Evolutionary conservation across 1,140 invertebrate species (phyloP).

Genomic region (Drosophila nikananu): DNA sequence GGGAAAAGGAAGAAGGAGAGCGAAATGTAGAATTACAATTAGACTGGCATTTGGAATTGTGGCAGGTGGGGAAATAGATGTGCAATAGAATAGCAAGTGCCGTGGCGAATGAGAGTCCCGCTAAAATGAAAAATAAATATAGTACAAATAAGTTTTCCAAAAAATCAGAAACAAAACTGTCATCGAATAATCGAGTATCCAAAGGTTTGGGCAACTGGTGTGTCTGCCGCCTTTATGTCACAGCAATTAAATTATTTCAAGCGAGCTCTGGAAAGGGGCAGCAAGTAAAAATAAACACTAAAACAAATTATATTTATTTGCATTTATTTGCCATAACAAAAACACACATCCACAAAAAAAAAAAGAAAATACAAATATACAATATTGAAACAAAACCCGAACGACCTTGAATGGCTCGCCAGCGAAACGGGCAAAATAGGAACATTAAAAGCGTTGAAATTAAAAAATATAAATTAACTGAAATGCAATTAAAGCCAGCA

Average conservation of each 20-base stretch:
- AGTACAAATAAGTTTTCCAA: too few species aligned
- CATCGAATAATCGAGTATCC: slow-evolving; percentile 26
- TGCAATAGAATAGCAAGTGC: too few species aligned
- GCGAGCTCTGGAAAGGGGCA: slow-evolving; percentile 14
- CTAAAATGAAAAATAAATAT: too few species aligned
- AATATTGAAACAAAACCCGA: slow-evolving; percentile 47
- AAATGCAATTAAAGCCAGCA: slow-evolving; percentile 43
- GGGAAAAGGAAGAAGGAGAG: too few species aligned
- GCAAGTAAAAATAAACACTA: slow-evolving; percentile 40
- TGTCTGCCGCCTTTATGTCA: slow-evolving; percentile 36
- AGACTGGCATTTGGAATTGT: too few species aligned
- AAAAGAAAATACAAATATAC: slow-evolving; percentile 3
- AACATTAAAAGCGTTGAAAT: slow-evolving; percentile 34
- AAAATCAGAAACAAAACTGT: slow-evolving; percentile 41
- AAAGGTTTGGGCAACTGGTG: slow-evolving; percentile 52
- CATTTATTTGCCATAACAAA: slow-evolving; percentile 63
- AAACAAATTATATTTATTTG: slow-evolving; percentile 66
- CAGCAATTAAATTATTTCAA: slow-evolving; percentile 64
- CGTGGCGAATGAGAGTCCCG: too few species aligned
- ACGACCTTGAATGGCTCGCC: slow-evolving; percentile 43
- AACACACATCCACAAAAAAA: slow-evolving; percentile 7
- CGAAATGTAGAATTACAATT: too few species aligned
- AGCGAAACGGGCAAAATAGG: slow-evolving; percentile 35
- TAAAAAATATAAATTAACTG: slow-evolving; percentile 40
- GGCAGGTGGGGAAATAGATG: too few species aligned